Evolutionary conservation across 2,797 vertebrate genomes (phyloP).

Genomic region (Mergus octosetaceus): DNA sequence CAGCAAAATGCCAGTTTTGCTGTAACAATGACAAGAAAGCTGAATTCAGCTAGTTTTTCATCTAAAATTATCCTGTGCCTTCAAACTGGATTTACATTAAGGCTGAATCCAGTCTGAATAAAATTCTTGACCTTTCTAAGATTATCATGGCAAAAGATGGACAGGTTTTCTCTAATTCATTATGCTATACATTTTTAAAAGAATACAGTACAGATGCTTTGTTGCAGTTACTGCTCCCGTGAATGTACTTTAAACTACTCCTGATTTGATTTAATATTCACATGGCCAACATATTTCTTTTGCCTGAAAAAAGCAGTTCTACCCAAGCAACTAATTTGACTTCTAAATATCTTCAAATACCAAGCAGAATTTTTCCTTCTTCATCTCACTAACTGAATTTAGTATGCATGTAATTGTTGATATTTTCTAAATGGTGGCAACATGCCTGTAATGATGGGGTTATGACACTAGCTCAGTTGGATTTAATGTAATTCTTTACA

Average conservation of each 20-base stretch:
- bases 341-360: not conserved
- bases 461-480: not conserved
- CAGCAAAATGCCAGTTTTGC: conserved; percentile 31
- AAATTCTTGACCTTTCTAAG: not conserved
- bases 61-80: not conserved
- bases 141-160: not conserved
- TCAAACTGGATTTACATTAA: not conserved
- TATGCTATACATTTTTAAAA: not conserved
- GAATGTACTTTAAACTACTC: not conserved
- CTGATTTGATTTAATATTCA: not conserved
- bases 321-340: not conserved
- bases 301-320: not conserved
- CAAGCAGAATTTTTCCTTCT: not conserved
- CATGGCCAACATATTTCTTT: not conserved
- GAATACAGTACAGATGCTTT: not conserved
- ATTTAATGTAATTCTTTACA: not conserved
- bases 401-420: not conserved
- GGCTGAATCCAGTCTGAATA: not conserved
- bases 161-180: not conserved
- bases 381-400: not conserved
- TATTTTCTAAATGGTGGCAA: not conserved
- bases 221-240: not conserved
- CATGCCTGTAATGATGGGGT: not conserved
- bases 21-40: not conserved
- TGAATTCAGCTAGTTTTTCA: conserved; percentile 5